Evolutionary conservation across 2,888 invertebrate genomes (phyloP).

Genomic region (Sericinus montela): DNA sequence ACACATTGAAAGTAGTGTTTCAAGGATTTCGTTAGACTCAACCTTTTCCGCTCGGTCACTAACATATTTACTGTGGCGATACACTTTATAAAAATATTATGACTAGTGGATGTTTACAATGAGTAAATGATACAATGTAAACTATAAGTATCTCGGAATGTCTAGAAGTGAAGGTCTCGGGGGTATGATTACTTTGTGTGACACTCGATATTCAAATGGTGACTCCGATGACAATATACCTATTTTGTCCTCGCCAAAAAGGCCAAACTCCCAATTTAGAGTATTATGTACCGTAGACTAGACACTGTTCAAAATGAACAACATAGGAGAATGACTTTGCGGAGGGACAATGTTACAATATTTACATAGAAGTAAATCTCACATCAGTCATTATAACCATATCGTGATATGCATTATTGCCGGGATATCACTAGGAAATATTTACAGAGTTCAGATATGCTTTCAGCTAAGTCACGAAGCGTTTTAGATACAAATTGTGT

Average conservation of each 20-base stretch:
- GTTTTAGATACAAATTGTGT: slow-evolving; percentile 22
- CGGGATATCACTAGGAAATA: slow-evolving; percentile 60
- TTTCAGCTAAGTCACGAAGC: slow-evolving; percentile 23
- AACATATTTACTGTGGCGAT: slow-evolving; percentile 21
- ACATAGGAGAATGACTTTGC: neutral
- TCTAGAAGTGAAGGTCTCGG: slow-evolving; percentile 31
- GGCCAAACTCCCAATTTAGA: slow-evolving; percentile 18
- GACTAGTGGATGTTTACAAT: slow-evolving; percentile 43
- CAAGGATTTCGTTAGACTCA: neutral
- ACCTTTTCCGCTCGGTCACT: slow-evolving; percentile 17
- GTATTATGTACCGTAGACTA: slow-evolving; percentile 14
- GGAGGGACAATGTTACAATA: slow-evolving; percentile 32
- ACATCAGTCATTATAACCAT: slow-evolving; percentile 54
- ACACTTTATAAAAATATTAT: slow-evolving; percentile 40
- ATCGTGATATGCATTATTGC: slow-evolving; percentile 75
- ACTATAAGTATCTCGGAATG: slow-evolving; percentile 11
- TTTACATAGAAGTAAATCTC: slow-evolving; percentile 47
- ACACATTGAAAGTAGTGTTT: neutral
- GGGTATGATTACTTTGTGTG: slow-evolving; percentile 45
- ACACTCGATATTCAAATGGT: slow-evolving; percentile 48
- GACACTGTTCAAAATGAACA: neutral
- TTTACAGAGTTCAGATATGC: slow-evolving; percentile 28
- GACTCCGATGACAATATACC: slow-evolving; percentile 31
- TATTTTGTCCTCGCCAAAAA: slow-evolving; percentile 24
- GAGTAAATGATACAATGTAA: slow-evolving; percentile 16